Conservation (phyloP, 64 coral and sea anemone species). For the Pocillopora verrucosa region DNA sequence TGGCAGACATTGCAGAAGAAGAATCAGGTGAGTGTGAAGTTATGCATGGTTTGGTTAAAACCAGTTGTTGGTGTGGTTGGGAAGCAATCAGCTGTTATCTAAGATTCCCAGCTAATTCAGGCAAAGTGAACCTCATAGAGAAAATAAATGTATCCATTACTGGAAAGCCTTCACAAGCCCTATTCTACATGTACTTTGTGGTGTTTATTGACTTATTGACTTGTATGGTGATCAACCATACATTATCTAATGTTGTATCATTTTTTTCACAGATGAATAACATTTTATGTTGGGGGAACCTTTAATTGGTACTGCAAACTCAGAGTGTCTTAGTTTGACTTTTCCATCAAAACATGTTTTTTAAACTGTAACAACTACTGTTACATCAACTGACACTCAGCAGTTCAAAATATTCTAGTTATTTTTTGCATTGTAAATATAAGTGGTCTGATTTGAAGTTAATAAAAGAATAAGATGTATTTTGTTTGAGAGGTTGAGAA, state of each 20-base stretch:
- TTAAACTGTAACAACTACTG: background rate
- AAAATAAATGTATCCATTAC: too few species aligned
- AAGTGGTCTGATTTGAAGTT: background rate
- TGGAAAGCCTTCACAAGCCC: too few species aligned
- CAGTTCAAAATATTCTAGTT: background rate
- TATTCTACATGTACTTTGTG: too few species aligned
- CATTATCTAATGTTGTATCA: background rate
- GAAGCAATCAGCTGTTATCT: too few species aligned
- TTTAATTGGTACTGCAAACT: background rate
- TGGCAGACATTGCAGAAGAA: constrained; percentile 8
- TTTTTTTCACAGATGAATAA: background rate
- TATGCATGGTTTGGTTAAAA: background rate
- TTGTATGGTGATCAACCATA: too few species aligned
- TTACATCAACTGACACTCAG: background rate
- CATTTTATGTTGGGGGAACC: background rate
- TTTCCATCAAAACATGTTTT: background rate
- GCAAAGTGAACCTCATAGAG: too few species aligned
- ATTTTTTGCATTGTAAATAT: constrained; percentile 24
- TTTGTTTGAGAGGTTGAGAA: background rate
- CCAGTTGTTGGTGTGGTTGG: too few species aligned
- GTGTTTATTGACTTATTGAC: too few species aligned
- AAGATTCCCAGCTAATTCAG: too few species aligned
- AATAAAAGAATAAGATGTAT: constrained; percentile 3
- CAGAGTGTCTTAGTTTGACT: background rate
- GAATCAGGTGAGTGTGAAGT: background rate